Conservation (phyloP, 2,113 vertebrate species). For the Rhynchopsitta pachyrhyncha region DNA sequence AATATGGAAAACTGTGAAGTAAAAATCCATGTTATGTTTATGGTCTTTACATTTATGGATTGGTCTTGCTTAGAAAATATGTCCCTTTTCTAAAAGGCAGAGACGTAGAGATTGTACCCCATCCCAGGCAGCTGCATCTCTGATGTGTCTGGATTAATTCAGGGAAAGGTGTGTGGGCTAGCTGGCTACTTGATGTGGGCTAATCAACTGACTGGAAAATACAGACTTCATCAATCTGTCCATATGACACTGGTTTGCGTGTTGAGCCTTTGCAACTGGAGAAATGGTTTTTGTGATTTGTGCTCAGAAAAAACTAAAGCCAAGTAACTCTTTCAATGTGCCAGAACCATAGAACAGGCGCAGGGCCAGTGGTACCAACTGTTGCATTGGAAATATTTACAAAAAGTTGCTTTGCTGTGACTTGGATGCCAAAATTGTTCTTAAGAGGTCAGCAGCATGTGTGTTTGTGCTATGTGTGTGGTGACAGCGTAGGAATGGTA, state of each 20-base stretch:
- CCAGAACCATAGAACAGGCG: background rate
- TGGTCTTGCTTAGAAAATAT: background rate
- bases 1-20: background rate
- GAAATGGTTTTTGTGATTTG: rapidly evolving
- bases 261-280: background rate
- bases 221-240: background rate
- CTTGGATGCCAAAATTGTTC: background rate
- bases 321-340: background rate
- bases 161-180: background rate
- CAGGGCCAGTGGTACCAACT: rapidly evolving
- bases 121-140: background rate
- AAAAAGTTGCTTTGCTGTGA: background rate
- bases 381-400: background rate
- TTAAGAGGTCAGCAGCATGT: background rate
- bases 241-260: rapidly evolving
- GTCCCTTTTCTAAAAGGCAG: background rate
- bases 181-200: background rate
- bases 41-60: background rate
- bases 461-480: rapidly evolving
- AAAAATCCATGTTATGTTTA: background rate
- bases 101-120: background rate
- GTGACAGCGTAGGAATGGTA: background rate
- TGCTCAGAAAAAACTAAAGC: background rate
- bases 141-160: background rate
- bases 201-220: background rate